Evolutionary conservation across 2,888 invertebrate genomes (phyloP).

Genomic region (Drosophila anomalata): DNA sequence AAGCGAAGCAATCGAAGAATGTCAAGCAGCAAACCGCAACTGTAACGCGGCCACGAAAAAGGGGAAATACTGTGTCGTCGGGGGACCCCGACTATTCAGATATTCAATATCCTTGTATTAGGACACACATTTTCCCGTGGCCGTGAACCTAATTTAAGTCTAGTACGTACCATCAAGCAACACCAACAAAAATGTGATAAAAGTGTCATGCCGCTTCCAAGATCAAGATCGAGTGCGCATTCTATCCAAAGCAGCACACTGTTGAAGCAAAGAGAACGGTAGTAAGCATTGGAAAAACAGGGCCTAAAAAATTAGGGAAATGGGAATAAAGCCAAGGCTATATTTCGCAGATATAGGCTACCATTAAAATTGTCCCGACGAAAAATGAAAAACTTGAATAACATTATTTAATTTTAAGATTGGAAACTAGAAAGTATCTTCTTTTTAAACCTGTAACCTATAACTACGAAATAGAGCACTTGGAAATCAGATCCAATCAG

Average conservation of each 20-base stretch:
- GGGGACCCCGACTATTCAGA: not conserved
- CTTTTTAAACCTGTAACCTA: not conserved
- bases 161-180: conserved; percentile 73
- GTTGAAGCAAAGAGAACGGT: conserved; percentile 13
- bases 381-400: not conserved
- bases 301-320: conserved; percentile 1
- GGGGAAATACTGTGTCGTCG: not conserved
- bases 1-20: conserved; percentile 68
- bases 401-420: not conserved
- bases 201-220: conserved; percentile 78
- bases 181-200: conserved; percentile 70
- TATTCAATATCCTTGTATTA: conserved; percentile 1
- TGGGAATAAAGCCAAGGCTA: not conserved
- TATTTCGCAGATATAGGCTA: conserved; percentile 14
- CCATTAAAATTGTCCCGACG: not conserved
- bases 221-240: conserved; percentile 31
- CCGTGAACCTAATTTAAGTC: conserved; percentile 69
- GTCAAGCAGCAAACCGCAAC: conserved; percentile 41
- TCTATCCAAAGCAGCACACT: conserved; percentile 25
- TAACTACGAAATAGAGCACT: conserved; percentile 4
- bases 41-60: conserved; percentile 36
- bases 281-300: conserved; percentile 22
- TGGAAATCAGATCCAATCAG: not conserved
- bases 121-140: conserved; percentile 18
- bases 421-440: not conserved